Conservation (phyloP, 1,140 invertebrate genomes). For the Physella acuta region DNA sequence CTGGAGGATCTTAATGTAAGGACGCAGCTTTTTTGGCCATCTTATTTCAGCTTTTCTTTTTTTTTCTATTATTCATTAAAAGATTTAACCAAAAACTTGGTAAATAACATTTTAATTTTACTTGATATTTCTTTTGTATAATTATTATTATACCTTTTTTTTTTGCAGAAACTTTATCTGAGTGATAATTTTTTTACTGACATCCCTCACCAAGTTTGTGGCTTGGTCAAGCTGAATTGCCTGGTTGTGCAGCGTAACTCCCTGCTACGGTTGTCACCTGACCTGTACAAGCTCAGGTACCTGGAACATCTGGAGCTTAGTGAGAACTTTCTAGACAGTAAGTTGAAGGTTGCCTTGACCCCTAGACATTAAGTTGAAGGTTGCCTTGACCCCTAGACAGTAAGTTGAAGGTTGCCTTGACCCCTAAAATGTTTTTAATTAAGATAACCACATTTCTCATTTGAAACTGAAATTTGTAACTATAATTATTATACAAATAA, state of each 20-base stretch:
- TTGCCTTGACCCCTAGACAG: too few relatives aligned
- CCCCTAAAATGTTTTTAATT: too few relatives aligned
- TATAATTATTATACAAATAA: too few relatives aligned
- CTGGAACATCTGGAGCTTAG: constrained; percentile 49
- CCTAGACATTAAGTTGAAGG: too few relatives aligned
- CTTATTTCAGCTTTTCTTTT: constrained; percentile 1
- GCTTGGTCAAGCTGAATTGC: constrained; percentile 43
- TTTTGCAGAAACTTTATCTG: constrained; percentile 44
- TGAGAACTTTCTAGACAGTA: constrained; percentile 50
- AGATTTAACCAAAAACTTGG: too few relatives aligned
- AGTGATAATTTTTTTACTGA: constrained; percentile 53
- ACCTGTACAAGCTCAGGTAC: constrained; percentile 47
- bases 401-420: too few relatives aligned
- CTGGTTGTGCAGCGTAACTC: constrained; percentile 52
- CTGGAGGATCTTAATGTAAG: constrained; percentile 39
- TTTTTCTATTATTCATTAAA: too few relatives aligned
- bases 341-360: too few relatives aligned
- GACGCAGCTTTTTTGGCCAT: too few relatives aligned
- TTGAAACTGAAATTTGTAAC: too few relatives aligned
- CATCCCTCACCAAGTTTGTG: constrained; percentile 45
- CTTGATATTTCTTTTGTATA: not conserved
- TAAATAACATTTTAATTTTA: too few relatives aligned
- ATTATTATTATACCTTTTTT: not conserved
- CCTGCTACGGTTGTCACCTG: constrained; percentile 45
- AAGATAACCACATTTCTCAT: too few relatives aligned